Conservation (phyloP, 1,140 invertebrate species). For the Agrilus planipennis region DNA sequence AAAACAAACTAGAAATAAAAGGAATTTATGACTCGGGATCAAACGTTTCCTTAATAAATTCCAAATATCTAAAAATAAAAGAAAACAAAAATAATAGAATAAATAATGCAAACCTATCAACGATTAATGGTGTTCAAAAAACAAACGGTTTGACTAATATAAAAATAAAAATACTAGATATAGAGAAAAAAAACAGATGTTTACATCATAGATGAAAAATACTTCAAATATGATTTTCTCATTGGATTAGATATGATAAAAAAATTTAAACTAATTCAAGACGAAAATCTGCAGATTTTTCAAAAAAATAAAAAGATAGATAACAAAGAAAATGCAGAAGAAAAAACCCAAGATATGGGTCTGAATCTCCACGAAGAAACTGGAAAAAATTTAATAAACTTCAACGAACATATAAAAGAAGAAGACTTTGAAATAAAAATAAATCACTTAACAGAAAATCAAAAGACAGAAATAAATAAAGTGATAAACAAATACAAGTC, state of each 20-base stretch:
- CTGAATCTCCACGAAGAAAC: too few relatives aligned
- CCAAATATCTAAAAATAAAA: conserved; percentile 10
- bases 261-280: conserved; percentile 11
- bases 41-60: conserved; percentile 24
- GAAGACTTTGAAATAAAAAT: conserved; percentile 19
- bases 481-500: conserved; percentile 17
- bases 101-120: conserved; percentile 10
- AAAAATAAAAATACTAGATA: conserved; percentile 20
- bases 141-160: conserved; percentile 15
- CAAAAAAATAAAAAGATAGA: not conserved
- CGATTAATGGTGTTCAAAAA: conserved; percentile 23
- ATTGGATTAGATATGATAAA: conserved; percentile 21
- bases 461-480: conserved; percentile 17
- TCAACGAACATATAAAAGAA: conserved; percentile 26
- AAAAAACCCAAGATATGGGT: too few relatives aligned
- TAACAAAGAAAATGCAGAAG: conserved; percentile 1
- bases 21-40: conserved; percentile 22
- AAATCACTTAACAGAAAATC: conserved; percentile 17
- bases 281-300: conserved; percentile 10
- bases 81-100: conserved; percentile 13
- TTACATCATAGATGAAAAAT: conserved; percentile 22
- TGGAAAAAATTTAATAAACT: conserved; percentile 20
- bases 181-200: conserved; percentile 21
- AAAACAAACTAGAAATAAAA: conserved; percentile 14
- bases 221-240: conserved; percentile 25